Evolutionary conservation across 23 tunicate genomes (phyloP).

Genomic region (Botrylloides violaceus): DNA sequence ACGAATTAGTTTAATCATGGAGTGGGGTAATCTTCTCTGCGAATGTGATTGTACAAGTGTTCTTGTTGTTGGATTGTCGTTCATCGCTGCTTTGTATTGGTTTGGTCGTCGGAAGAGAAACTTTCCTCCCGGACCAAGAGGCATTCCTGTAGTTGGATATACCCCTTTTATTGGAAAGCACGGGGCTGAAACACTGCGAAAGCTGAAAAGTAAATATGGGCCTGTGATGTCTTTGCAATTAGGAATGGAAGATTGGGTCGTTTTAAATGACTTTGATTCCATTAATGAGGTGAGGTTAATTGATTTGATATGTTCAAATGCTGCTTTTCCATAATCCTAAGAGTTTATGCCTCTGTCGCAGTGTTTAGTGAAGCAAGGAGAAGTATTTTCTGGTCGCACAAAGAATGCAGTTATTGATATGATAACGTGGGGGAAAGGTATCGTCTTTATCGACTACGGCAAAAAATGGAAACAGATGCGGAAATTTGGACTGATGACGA

Average conservation of each 20-base stretch:
- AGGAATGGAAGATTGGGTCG: constrained; percentile 1
- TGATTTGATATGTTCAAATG: background rate
- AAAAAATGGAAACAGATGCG: background rate
- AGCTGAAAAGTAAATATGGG: background rate
- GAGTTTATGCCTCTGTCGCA: background rate
- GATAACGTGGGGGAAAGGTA: background rate
- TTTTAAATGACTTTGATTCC: constrained; percentile 2
- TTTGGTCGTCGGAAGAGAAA: background rate
- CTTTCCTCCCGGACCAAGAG: constrained; percentile 4
- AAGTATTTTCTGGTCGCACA: constrained; percentile 1
- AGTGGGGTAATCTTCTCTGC: background rate
- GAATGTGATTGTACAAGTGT: background rate
- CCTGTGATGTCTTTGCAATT: constrained; percentile 3
- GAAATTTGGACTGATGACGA: background rate
- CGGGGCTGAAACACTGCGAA: constrained; percentile 4
- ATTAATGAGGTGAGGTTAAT: background rate
- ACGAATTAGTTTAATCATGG: no score
- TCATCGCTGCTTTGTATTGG: background rate
- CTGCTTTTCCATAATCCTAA: background rate
- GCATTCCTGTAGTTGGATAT: constrained; percentile 2
- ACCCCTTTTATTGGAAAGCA: background rate
- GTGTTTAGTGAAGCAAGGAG: background rate
- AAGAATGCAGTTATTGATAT: background rate
- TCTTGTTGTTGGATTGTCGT: background rate
- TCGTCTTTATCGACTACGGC: background rate